phyloP scores from a whole-genome alignment of 37 sponge, comb jelly and placozoan species.

The Crambe crambe region DNA sequence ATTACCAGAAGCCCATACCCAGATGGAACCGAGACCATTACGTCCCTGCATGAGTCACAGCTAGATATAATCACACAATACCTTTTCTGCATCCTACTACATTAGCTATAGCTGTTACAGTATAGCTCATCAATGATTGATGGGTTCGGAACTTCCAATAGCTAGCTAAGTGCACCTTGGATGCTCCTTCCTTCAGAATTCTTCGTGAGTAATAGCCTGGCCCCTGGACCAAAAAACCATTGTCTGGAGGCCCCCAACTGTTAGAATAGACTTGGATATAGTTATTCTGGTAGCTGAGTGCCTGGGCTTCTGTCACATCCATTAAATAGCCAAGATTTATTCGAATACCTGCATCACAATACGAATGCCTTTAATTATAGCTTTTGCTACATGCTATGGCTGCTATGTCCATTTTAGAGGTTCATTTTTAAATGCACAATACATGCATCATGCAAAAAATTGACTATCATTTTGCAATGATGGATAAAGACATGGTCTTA shows the following conservation, averaged over 20 bases:
- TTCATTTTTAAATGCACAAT: no score
- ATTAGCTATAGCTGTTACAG: no score
- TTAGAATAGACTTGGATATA: slow-evolving; percentile 82
- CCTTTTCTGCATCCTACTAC: no score
- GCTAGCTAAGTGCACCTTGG: slow-evolving; percentile 30
- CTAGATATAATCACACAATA: background rate
- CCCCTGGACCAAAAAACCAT: slow-evolving; percentile 88
- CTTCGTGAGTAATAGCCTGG: slow-evolving; percentile 73
- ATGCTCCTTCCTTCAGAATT: slow-evolving; percentile 65
- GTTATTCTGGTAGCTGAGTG: slow-evolving; percentile 68
- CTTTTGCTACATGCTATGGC: no score
- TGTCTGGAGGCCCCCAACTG: slow-evolving; percentile 97
- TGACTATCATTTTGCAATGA: no score
- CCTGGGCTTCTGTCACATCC: slow-evolving; percentile 80
- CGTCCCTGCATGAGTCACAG: slow-evolving; percentile 71
- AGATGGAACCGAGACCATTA: slow-evolving; percentile 83
- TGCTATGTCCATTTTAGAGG: no score
- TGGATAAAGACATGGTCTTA: no score
- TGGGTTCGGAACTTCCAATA: no score
- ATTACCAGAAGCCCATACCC: slow-evolving; percentile 95
- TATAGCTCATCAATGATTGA: no score
- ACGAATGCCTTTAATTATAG: no score
- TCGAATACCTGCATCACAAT: slow-evolving; percentile 63
- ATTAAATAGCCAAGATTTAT: slow-evolving; percentile 78
- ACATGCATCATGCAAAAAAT: no score